A percentile compares a stretch with the other conserved stretches of the same genome.
These are phyloP conservation scores for Eulemur rufifrons DNA, from an alignment of 2,113 vertebrate genomes.

Conservation along the genomic window DNA sequence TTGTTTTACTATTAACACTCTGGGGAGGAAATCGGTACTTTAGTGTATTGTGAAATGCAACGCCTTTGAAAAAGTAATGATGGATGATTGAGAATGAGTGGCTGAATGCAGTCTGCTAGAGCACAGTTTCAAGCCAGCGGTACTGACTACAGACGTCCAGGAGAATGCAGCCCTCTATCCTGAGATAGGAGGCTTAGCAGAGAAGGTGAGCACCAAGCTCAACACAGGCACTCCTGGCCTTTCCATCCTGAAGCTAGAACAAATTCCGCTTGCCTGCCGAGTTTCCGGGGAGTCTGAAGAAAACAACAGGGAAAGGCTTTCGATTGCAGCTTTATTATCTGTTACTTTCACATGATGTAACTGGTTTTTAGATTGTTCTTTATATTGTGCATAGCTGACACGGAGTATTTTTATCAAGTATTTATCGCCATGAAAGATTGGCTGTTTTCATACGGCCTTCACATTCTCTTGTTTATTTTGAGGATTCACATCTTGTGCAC, in stretches of 20 bases:
- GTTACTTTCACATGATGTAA: neutral
- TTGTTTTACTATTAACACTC: constrained; percentile 30
- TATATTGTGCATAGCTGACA: neutral
- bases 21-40: constrained; percentile 65
- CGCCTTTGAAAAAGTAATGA: constrained; percentile 27
- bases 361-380: neutral
- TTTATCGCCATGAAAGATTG: neutral
- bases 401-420: neutral
- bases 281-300: neutral
- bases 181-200: neutral
- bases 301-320: neutral
- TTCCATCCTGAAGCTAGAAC: neutral
- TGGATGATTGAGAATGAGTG: constrained; percentile 38
- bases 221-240: rapidly evolving
- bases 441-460: neutral
- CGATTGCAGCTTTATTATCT: neutral
- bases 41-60: constrained; percentile 68
- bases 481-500: neutral
- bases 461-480: neutral
- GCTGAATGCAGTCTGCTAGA: constrained; percentile 55
- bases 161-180: constrained; percentile 26
- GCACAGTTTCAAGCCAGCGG: constrained; percentile 46
- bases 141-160: constrained; percentile 38
- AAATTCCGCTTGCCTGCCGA: neutral
- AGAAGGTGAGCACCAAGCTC: neutral